These are phyloP conservation scores for Pollimyrus isidori DNA, from an alignment of 2,113 vertebrate genomes.

Conservation along the genomic window DNA sequence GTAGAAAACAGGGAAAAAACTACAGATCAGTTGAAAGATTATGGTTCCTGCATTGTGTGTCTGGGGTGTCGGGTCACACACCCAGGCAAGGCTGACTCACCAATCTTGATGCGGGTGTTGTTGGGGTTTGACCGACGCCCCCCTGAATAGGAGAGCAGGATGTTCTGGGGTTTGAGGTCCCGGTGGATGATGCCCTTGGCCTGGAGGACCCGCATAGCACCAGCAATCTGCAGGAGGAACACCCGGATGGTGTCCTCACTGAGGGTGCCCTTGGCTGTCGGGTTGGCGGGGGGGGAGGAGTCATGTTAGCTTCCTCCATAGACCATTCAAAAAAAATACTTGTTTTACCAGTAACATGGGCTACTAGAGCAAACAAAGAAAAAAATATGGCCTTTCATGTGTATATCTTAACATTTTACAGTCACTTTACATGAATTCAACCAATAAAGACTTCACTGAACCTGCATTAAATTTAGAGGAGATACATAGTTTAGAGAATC, in stretches of 20 bases:
- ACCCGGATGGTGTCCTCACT: constrained; percentile 92
- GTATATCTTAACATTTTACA: not conserved
- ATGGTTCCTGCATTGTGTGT: not conserved
- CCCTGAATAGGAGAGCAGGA: constrained; percentile 75
- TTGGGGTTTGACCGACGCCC: constrained; percentile 74
- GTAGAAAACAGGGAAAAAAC: not conserved
- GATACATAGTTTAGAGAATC: not conserved
- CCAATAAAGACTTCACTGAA: not conserved
- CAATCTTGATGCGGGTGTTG: constrained; percentile 86
- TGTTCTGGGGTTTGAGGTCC: constrained; percentile 95
- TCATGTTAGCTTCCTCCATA: not conserved
- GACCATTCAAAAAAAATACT: not conserved
- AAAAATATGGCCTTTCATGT: not conserved
- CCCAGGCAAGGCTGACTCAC: constrained; percentile 49
- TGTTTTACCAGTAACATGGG: not conserved
- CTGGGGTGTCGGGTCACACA: not conserved
- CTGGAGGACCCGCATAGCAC: constrained; percentile 84
- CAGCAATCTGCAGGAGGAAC: constrained; percentile 88
- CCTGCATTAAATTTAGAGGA: not conserved
- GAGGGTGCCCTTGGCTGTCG: constrained; percentile 78
- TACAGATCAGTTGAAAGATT: not conserved
- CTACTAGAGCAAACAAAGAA: not conserved
- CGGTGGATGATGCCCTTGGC: constrained; percentile 90
- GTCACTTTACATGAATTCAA: not conserved
- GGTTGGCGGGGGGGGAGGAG: not conserved